A percentile compares a stretch with the other conserved stretches of the same genome.
Evolutionary conservation across 2,113 vertebrate species (phyloP).

Genomic region (Myocastor coypus): DNA sequence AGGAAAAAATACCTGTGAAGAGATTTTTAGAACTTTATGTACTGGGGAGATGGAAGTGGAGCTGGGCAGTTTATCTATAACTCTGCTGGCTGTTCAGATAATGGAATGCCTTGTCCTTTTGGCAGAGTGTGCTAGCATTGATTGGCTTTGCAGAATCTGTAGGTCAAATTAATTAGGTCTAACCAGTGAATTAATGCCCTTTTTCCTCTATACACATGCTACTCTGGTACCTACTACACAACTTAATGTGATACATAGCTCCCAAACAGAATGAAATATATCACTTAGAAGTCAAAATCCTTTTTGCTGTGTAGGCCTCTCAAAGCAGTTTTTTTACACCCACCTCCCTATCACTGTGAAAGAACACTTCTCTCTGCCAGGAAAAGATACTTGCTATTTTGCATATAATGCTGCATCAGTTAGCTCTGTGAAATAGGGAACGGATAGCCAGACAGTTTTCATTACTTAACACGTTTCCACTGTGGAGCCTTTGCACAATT

Average conservation of each 20-base stretch:
- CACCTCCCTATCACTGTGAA: neutral
- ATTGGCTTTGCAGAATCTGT: conserved; percentile 50
- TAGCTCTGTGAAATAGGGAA: conserved; percentile 67
- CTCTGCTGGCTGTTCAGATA: conserved; percentile 22
- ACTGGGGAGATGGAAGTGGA: conserved; percentile 63
- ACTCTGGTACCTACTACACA: neutral
- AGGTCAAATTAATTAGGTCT: conserved; percentile 41
- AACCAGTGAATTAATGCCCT: conserved; percentile 18
- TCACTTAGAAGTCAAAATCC: conserved; percentile 56
- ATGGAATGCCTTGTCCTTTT: conserved; percentile 45
- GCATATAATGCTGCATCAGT: conserved; percentile 42
- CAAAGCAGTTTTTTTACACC: conserved; percentile 47
- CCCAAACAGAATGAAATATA: conserved; percentile 38
- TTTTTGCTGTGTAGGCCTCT: conserved; percentile 57
- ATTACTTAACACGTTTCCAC: conserved; percentile 66
- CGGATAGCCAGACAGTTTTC: conserved; percentile 48
- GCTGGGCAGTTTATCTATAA: conserved; percentile 29
- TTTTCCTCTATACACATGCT: conserved; percentile 50
- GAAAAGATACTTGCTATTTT: conserved; percentile 62
- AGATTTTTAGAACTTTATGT: conserved; percentile 48
- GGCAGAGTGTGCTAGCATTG: conserved; percentile 25
- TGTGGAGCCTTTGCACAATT: conserved; percentile 19
- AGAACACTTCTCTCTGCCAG: conserved; percentile 31
- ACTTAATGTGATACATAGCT: conserved; percentile 39
- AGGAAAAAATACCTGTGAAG: neutral